Evolutionary conservation across 2,113 vertebrate genomes (phyloP), one percentile per base, ranked within the genome.

Genomic region (Pseudopipra pipra): DNA sequence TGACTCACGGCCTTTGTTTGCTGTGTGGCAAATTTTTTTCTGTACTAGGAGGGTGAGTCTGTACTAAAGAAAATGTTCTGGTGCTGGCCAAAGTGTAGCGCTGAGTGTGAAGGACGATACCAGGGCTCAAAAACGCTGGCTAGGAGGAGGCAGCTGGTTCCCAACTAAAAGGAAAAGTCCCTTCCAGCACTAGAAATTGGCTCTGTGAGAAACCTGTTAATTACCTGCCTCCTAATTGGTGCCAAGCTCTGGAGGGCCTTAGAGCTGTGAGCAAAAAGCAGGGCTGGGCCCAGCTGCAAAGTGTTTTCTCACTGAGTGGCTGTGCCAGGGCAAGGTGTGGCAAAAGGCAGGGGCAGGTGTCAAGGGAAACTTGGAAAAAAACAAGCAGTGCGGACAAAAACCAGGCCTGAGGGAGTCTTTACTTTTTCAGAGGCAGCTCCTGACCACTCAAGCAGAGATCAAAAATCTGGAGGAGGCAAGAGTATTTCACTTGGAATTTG

Each of bases 381-480:
- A 37, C 1, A 2, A 33, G 8, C 5, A 55, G 1, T 1, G 2
- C 8, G 14, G 24, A 17, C 28, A 31, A 76, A 79, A 49, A 1
- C 3, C 55, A 70, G 14, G 12, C 15, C 41, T 39, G 54, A 25
- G 5, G 27, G 24, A 77, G 15, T 5, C 35, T 67, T 28, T 51
- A 8, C 22, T 63, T 77, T 77, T 14, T 61, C 52, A 54, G 62
- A 22, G 8, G 37, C 22, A 68, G 49, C 49, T 49, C n/a, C 39
- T 55, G 35, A 23, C 22, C 43, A 12, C 12, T 43, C 2, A 0
- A n/a, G 39, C 49, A 78, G 55, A 62, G 18, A 52, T 22, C 8
- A 41, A 15, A 62, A 47, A 14, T 16, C 58, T 68, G 70, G 41
- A 68, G 54, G 47, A 82, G 35, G 27, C 37, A 68, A 9, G 67